Evolutionary conservation across 2,113 vertebrate genomes (phyloP).

Genomic region (Plecotus auritus): DNA sequence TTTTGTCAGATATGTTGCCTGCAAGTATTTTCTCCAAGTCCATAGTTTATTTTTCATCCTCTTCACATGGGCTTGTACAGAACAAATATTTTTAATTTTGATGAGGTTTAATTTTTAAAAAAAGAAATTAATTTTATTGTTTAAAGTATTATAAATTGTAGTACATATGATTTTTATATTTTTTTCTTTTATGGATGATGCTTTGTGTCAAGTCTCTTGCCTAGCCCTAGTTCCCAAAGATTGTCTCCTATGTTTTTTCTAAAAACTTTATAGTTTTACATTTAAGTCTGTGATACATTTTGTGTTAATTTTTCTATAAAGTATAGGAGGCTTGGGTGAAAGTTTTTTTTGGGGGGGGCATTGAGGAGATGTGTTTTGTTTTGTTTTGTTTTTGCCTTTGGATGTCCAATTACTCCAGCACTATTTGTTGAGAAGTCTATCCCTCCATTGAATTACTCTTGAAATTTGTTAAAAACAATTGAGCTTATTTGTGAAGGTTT

Average conservation of each 20-base stretch:
- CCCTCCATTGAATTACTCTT: background rate
- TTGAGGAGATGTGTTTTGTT: background rate
- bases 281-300: background rate
- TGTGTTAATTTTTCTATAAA: background rate
- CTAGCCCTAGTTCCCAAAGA: background rate
- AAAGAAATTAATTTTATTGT: too few species aligned
- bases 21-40: background rate
- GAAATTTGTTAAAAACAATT: background rate
- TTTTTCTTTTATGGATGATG: background rate
- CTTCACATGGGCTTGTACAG: background rate
- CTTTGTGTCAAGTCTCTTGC: background rate
- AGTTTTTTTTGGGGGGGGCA: background rate
- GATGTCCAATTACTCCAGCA: background rate
- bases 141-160: too few species aligned
- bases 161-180: background rate
- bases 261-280: background rate
- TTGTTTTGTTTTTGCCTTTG: background rate
- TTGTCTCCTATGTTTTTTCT: background rate
- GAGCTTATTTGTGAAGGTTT: background rate
- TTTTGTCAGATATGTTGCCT: background rate
- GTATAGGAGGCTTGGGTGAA: background rate
- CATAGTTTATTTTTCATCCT: background rate
- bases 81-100: background rate
- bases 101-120: background rate
- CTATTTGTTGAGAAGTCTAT: background rate